Base-by-base conservation (phyloP, 2,113 vertebrate species). In the Gymnogyps californianus region DNA sequence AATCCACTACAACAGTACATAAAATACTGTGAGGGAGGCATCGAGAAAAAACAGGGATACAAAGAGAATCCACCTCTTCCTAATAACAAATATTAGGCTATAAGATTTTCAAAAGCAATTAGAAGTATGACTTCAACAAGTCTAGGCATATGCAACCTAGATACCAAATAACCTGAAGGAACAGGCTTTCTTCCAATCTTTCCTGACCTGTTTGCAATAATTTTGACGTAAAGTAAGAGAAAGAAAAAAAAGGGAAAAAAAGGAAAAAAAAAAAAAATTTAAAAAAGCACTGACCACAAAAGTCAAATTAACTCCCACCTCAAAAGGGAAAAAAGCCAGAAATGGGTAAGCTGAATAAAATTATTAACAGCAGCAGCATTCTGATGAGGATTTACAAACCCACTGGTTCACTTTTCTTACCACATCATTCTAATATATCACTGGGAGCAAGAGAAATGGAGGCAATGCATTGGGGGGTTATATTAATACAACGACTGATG, bases 381-480 rank as follows among this genome's bases (percentile, higher is more conserved):
- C 24, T 29, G 28, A 12, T 11, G 29, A 76, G 29, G 26, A 59
- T 36, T 90, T 65, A 69, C 7, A 78, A 59, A 34, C 11, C 24
- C 36, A 54, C 13, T 7, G 44, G 15, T 13, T 71, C 59, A 5
- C 8, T 36, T 49, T 79, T 64, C 51, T 67, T 32, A 75, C 2
- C 7, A 18, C 47, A 25, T 51, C n/a, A 34, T 55, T 71, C 34
- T 31, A 74, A 49, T 16, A 4, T 1, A 51, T 32, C 59, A 36
- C 57, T 32, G 13, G 17, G 57, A 76, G 25, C 25, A 75, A n/a
- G 2, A 84, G 17, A 72, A 95, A 72, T 1, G 0, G 42, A 78
- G n/a, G 9, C 34, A 75, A 77, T 3, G 11, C 0, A 0, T 16
- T 80, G 44, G 28, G 28, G 36, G 10, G 5, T 34, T 77, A 20